A percentile compares a stretch with the other conserved stretches of the same genome.
phyloP scores from a whole-genome alignment of 2,113 vertebrate genomes.

The Mastomys coucha region DNA sequence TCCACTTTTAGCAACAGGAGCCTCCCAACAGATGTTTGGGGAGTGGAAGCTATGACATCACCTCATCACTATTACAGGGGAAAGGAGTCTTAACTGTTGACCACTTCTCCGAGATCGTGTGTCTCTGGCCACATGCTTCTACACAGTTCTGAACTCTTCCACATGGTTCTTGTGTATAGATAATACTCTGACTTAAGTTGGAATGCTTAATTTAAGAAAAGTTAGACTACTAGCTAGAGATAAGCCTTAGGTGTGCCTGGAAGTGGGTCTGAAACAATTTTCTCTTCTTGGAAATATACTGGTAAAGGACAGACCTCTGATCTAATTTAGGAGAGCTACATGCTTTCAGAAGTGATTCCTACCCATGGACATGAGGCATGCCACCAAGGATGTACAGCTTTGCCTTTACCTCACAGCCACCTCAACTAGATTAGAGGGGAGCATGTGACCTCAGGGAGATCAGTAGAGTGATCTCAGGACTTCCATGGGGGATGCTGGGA shows the following conservation, averaged over 20 bases:
- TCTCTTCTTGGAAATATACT: background rate
- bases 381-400: background rate
- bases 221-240: background rate
- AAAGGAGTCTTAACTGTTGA: background rate
- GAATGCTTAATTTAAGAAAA: background rate
- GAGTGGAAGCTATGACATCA: constrained; percentile 68
- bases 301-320: background rate
- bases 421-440: background rate
- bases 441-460: background rate
- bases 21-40: constrained; percentile 72
- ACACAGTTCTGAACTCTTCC: background rate
- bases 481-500: background rate
- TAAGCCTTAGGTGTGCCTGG: background rate
- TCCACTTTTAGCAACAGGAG: constrained; percentile 70
- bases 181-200: constrained; percentile 28
- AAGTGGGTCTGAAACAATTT: background rate
- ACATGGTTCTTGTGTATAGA: constrained; percentile 26
- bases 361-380: background rate
- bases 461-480: background rate
- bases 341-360: background rate
- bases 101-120: background rate
- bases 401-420: background rate
- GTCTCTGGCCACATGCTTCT: background rate
- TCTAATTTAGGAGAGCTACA: background rate
- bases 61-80: constrained; percentile 1